phyloP scores from a whole-genome alignment of 2,113 vertebrate genomes.

The Otolemur garnettii region DNA sequence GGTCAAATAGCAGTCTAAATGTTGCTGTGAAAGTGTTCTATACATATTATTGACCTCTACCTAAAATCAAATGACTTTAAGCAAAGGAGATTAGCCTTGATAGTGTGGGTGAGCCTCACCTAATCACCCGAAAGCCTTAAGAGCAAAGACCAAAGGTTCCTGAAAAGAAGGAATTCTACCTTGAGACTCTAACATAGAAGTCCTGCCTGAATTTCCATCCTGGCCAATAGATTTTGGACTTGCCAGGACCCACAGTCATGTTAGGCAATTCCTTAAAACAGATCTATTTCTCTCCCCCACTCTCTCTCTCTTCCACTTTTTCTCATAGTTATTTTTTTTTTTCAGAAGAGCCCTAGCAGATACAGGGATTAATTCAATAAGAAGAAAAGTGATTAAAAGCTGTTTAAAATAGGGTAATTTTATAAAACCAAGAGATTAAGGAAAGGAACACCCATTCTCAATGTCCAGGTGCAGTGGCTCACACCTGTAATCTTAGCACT shows the following conservation, averaged over 20 bases:
- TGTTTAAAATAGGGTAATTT: neutral
- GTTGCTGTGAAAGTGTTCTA: neutral
- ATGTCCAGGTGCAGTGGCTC: too few species aligned
- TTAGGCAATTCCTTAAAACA: neutral
- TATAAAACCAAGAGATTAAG: neutral
- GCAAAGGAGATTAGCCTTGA: neutral
- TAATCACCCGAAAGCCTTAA: neutral
- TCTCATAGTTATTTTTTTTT: neutral
- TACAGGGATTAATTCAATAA: neutral
- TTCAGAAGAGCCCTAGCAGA: neutral
- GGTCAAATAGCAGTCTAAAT: neutral
- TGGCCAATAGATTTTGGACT: neutral
- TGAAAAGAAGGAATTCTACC: neutral
- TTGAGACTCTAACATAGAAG: neutral
- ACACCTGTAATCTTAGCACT: too few species aligned
- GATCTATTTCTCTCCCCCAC: neutral
- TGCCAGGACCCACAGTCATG: neutral
- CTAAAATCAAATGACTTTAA: neutral
- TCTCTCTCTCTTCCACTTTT: too few species aligned
- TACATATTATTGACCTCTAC: neutral
- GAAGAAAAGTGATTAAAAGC: slow-evolving; percentile 15
- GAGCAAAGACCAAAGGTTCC: neutral
- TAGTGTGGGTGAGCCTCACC: neutral
- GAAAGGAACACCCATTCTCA: too few species aligned
- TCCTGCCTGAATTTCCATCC: neutral